phyloP scores from a whole-genome alignment of 2,888 invertebrate species.

The Thereva nobilitata region DNA sequence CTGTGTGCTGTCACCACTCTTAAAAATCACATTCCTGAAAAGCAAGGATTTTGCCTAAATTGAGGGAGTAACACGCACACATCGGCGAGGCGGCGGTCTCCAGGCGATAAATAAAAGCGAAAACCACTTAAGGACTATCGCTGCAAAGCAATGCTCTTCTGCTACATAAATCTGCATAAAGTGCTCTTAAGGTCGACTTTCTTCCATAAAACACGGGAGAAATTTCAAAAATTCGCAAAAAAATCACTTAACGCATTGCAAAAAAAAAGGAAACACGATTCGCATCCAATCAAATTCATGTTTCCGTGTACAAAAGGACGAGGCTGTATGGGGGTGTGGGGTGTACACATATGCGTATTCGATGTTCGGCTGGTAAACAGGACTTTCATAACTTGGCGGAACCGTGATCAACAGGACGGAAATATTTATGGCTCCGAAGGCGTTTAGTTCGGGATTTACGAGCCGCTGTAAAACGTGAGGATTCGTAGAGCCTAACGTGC shows the following conservation, averaged over 20 bases:
- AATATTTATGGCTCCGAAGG: conserved; percentile 40
- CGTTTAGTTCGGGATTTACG: conserved; percentile 37
- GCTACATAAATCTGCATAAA: conserved; percentile 39
- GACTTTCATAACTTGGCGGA: conserved; percentile 26
- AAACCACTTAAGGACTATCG: background rate
- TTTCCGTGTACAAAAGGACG: conserved; percentile 8
- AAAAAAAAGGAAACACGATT: background rate
- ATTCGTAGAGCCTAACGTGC: conserved; percentile 24
- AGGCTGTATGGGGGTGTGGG: background rate
- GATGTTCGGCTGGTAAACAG: background rate
- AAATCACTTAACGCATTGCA: conserved; percentile 35
- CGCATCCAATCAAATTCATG: conserved; percentile 35
- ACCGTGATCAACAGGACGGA: conserved; percentile 40
- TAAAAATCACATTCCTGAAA: background rate
- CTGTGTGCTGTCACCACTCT: conserved; percentile 12
- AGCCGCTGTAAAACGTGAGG: conserved; percentile 15
- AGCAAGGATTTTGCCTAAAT: background rate
- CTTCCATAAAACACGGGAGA: conserved; percentile 8
- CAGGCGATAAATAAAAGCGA: conserved; percentile 7
- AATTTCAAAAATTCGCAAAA: conserved; percentile 32
- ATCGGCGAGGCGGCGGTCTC: background rate
- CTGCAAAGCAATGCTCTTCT: conserved; percentile 28
- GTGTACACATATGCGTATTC: background rate
- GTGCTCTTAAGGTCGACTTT: conserved; percentile 23
- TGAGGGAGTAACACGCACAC: conserved; percentile 16